Evolutionary conservation across 2,888 invertebrate species (phyloP).

Genomic region (Nowickia ferox): DNA sequence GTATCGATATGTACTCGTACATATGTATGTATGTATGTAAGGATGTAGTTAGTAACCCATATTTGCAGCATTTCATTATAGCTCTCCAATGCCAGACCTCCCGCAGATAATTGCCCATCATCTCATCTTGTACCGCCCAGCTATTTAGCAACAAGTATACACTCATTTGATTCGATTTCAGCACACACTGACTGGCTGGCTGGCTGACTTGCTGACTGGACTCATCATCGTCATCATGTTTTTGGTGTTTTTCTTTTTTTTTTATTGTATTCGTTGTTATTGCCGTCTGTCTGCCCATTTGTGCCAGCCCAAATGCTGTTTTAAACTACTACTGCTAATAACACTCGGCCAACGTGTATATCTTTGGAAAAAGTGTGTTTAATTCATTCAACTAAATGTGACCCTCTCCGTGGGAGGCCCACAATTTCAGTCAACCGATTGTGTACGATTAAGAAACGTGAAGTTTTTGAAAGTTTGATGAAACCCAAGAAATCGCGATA

Average conservation of each 20-base stretch:
- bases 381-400: constrained; percentile 55
- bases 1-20: constrained; percentile 34
- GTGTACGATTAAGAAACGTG: not conserved
- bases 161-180: constrained; percentile 70
- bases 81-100: constrained; percentile 78
- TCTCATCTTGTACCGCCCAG: constrained; percentile 83
- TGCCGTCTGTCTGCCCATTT: constrained; percentile 56
- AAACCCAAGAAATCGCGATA: not conserved
- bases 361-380: constrained; percentile 34
- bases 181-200: constrained; percentile 58
- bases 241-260: constrained; percentile 44
- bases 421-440: not conserved
- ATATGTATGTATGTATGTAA: not conserved
- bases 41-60: constrained; percentile 61
- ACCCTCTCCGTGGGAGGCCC: not conserved
- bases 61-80: constrained; percentile 68
- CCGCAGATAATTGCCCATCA: constrained; percentile 83
- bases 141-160: constrained; percentile 79
- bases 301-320: constrained; percentile 66
- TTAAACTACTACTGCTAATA: constrained; percentile 62
- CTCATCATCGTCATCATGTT: constrained; percentile 56
- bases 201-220: constrained; percentile 28
- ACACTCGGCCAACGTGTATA: constrained; percentile 48
- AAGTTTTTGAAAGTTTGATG: not conserved
- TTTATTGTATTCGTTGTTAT: constrained; percentile 35